These are phyloP conservation scores for Holotrichia oblita DNA, from an alignment of 1,140 invertebrate species.

Conservation along the genomic window DNA sequence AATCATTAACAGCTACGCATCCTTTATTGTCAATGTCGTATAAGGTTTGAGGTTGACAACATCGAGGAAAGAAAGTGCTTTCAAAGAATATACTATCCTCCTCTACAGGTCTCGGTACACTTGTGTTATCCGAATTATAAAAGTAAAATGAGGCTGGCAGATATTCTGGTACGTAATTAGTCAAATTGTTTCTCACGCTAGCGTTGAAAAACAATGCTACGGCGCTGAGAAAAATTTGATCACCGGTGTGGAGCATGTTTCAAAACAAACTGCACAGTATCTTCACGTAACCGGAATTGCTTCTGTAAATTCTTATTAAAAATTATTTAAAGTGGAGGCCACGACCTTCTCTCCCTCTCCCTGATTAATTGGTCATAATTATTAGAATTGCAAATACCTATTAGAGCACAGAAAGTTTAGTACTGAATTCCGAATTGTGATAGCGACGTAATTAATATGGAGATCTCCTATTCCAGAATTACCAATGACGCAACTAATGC, in stretches of 20 bases:
- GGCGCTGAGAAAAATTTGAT: background rate
- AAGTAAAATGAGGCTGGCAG: background rate
- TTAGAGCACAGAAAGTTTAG: no score
- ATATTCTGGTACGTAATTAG: no score
- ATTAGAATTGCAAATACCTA: no score
- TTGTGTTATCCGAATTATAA: background rate
- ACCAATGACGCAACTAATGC: no score
- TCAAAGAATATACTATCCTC: background rate
- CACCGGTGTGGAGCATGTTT: background rate
- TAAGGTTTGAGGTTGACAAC: background rate
- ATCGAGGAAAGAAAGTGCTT: background rate
- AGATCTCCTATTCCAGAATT: no score
- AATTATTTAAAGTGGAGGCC: no score
- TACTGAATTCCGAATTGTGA: no score
- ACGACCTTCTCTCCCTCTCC: no score
- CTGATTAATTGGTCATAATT: no score
- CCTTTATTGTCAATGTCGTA: background rate
- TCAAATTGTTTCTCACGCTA: background rate
- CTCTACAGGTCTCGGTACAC: background rate
- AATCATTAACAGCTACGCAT: background rate
- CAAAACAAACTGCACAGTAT: background rate
- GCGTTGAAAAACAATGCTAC: background rate
- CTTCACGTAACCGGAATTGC: no score
- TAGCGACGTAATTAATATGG: no score
- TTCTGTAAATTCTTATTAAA: no score